Evolutionary conservation across 1,140 invertebrate species (phyloP).

Genomic region (Campoletis sonorensis): DNA sequence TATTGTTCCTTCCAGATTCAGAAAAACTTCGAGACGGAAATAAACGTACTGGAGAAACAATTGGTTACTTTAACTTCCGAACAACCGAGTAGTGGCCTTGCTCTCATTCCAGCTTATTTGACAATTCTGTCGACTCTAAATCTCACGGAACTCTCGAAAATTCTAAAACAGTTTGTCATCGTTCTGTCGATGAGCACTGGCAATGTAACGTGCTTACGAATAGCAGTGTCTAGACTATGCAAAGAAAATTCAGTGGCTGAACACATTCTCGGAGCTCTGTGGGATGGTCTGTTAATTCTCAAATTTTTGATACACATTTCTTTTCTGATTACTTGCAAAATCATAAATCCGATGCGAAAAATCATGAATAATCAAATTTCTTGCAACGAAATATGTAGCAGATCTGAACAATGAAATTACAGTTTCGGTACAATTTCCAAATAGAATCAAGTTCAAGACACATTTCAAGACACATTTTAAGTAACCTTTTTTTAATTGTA

Average conservation of each 20-base stretch:
- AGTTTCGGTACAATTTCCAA: too few relatives aligned
- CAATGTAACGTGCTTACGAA: slow-evolving; percentile 75
- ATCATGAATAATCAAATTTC: too few relatives aligned
- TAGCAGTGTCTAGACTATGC: slow-evolving; percentile 78
- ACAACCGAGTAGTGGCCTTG: slow-evolving; percentile 59
- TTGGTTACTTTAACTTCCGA: slow-evolving; percentile 60
- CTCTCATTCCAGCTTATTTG: slow-evolving; percentile 69
- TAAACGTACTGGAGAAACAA: slow-evolving; percentile 65
- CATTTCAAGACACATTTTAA: too few relatives aligned
- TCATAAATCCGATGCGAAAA: too few relatives aligned
- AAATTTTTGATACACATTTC: too few relatives aligned
- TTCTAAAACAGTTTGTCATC: slow-evolving; percentile 69
- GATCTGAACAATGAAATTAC: too few relatives aligned
- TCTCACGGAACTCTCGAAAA: slow-evolving; percentile 64
- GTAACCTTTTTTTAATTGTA: slow-evolving; percentile 49
- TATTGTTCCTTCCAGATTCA: slow-evolving; percentile 61
- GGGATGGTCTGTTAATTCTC: slow-evolving; percentile 78
- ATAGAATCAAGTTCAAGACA: too few relatives aligned
- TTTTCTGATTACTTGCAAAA: too few relatives aligned
- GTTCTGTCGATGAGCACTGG: slow-evolving; percentile 70
- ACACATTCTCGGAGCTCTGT: slow-evolving; percentile 80
- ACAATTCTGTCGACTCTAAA: slow-evolving; percentile 68
- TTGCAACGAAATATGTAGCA: too few relatives aligned
- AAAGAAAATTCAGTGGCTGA: slow-evolving; percentile 77
- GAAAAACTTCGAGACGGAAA: slow-evolving; percentile 61